Base-by-base conservation (phyloP, 2,888 invertebrate species). In the Chymomyza amoena region DNA sequence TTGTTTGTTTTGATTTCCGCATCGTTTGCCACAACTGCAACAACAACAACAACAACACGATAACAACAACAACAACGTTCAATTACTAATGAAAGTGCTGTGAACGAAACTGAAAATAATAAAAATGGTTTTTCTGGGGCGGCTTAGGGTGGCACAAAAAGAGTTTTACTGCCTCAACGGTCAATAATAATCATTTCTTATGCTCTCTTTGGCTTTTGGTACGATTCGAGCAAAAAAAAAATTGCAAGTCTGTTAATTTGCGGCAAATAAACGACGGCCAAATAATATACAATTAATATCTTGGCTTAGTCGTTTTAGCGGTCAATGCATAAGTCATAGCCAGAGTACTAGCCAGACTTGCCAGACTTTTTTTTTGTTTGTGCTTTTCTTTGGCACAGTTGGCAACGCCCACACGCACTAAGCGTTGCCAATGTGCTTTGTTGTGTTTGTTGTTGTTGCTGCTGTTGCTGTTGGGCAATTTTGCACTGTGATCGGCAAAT, bases 201-300 rank as follows among this genome's bases (percentile, higher is more conserved):
- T 61, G 50, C 32, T 25, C 25, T 54, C 28, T 25, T 54, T 45
- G 54, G 18, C n/a, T 54, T 32, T 16, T 61, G 10, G 13, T 54
- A 15, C 13, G 54, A 54, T 16, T 18, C n/a, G 20, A 18, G 54
- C 1, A 18, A 52, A 16, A 84, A 87, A 84, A 87, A 84, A 84
- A 85, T 87, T 85, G 84, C 84, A 79, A 79, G 75, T 88, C 79
- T 78, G 80, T 82, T 86, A 88, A 86, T 86, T 87, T 87, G 81
- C 79, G 66, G 78, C 79, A 87, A 81, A 84, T 86, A 88, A 88
- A 78, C 85, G 88, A 84, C 84, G 84, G 72, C 79, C 72, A 86
- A 86, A 84, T 86, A 88, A 87, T 86, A 86, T 86, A 83, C 79
- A 88, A 86, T 86, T 88, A 86, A 86, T 81, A 81, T 81, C 72